A percentile compares a stretch with the other conserved stretches of the same genome.
Evolutionary conservation across 2,888 invertebrate genomes (phyloP).

Genomic region (Chironomus tentans): DNA sequence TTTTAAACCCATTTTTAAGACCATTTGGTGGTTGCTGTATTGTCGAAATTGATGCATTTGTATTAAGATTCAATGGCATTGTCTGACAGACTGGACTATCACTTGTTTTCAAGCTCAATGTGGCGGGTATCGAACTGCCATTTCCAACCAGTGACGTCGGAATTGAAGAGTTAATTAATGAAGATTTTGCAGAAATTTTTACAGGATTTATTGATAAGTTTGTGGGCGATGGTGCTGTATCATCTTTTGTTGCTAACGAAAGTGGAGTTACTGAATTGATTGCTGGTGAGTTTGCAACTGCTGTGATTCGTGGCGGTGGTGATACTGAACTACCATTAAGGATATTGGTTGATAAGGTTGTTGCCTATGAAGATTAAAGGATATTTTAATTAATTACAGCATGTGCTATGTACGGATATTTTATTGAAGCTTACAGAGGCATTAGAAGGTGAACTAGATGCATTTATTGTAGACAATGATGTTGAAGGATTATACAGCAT

Average conservation of each 20-base stretch:
- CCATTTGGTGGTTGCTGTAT: slow-evolving; percentile 2
- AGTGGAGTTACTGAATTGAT: background rate
- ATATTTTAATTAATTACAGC: background rate
- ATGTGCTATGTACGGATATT: background rate
- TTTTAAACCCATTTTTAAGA: slow-evolving; percentile 18
- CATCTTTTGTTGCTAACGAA: background rate
- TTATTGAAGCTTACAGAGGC: background rate
- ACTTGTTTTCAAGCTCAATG: background rate
- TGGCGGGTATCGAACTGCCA: slow-evolving; percentile 6
- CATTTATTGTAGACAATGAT: background rate
- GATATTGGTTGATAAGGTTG: background rate
- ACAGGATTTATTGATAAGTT: background rate
- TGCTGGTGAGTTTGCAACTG: background rate
- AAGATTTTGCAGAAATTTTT: background rate
- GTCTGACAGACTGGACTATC: slow-evolving; percentile 8
- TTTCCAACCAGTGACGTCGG: background rate
- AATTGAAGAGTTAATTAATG: background rate
- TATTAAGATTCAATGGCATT: slow-evolving; percentile 24
- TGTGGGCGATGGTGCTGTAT: background rate
- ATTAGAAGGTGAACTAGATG: background rate
- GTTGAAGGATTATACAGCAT: background rate
- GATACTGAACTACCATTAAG: background rate
- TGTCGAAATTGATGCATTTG: background rate
- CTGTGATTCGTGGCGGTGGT: slow-evolving; percentile 18
- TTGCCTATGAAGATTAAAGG: background rate